Evolutionary conservation across 1,140 invertebrate species (phyloP), one percentile per base, ranked within the genome.

Genomic region (Platyscapa corneri): DNA sequence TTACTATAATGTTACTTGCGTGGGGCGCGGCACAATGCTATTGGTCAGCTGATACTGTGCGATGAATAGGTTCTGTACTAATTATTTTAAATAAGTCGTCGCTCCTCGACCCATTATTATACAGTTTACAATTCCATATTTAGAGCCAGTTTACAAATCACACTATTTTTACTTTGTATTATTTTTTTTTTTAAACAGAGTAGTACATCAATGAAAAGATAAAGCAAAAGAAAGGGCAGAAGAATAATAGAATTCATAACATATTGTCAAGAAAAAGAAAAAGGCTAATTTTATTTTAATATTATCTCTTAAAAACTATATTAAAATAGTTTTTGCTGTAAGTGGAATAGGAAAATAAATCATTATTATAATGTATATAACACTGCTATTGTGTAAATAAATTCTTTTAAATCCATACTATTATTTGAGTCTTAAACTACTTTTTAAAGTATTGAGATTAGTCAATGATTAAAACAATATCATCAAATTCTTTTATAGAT

Each of bases 71-170:
- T 89, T 88, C 27, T 86, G 88, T 88, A 92, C 93, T 93, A 93
- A 93, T 93, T 93, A 93, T 93, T 93, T 90, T 92, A 92, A 93
- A 92, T 93, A 93, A 93, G 92, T 93, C 92, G 92, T 93, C 90
- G 91, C 85, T 88, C 90, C 88, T 89, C 88, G 88, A n/a, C 74
- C 56, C 49, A 88, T 92, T 91, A 92, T 92, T 92, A 92, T 93
- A 92, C 91, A 92, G 91, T 92, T 93, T 90, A 90, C 91, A 92
- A 88, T 91, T 88, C 90, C 91, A 91, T 92, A 92, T 93, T 92
- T 93, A 93, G 91, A 93, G 92, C 89, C 89, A 90, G 91, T 93
- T 93, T 92, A 92, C 90, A 90, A 92, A 92, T 92, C 90, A 88
- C 87, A 86, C 88, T 82, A 86, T 84, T 70, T 32, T 39, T 49